A percentile compares a stretch with the other conserved stretches of the same genome.
Conservation (phyloP, 2,888 invertebrate species). For the Pyrochroa serraticornis region DNA sequence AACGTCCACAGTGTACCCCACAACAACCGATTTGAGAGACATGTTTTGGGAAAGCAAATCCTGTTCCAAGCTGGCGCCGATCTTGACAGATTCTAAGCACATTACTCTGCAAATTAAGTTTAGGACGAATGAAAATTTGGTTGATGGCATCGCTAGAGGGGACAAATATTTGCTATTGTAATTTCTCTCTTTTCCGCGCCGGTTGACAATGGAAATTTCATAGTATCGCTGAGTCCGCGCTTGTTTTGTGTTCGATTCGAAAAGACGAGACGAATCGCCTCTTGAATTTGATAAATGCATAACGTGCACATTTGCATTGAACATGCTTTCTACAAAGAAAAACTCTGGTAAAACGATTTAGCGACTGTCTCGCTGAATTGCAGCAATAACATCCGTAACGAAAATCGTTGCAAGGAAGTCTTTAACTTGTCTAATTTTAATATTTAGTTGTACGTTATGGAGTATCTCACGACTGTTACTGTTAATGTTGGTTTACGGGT, state of each 20-base stretch:
- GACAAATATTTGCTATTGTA: conserved; percentile 33
- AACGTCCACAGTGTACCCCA: conserved; percentile 38
- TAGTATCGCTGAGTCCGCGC: conserved; percentile 44
- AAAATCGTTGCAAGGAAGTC: too few species aligned
- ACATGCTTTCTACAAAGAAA: too few species aligned
- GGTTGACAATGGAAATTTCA: conserved; percentile 40
- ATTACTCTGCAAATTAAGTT: conserved; percentile 4
- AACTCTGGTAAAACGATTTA: too few species aligned
- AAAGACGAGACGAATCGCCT: conserved; percentile 16
- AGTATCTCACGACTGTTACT: too few species aligned
- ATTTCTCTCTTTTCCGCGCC: conserved; percentile 43
- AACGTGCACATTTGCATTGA: conserved; percentile 16
- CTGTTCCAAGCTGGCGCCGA: conserved; percentile 36
- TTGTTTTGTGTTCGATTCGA: conserved; percentile 42
- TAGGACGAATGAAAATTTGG: not conserved
- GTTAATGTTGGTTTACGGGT: conserved; percentile 10
- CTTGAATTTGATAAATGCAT: conserved; percentile 27
- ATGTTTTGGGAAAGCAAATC: conserved; percentile 37
- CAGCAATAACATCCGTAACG: too few species aligned
- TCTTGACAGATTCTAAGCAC: conserved; percentile 13
- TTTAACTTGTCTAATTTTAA: too few species aligned
- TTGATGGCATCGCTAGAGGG: conserved; percentile 4
- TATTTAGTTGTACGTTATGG: too few species aligned
- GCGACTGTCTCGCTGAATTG: too few species aligned
- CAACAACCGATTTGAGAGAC: conserved; percentile 39